Base-by-base conservation (phyloP, 2,888 invertebrate genomes). In the Cyclophora albipunctata region DNA sequence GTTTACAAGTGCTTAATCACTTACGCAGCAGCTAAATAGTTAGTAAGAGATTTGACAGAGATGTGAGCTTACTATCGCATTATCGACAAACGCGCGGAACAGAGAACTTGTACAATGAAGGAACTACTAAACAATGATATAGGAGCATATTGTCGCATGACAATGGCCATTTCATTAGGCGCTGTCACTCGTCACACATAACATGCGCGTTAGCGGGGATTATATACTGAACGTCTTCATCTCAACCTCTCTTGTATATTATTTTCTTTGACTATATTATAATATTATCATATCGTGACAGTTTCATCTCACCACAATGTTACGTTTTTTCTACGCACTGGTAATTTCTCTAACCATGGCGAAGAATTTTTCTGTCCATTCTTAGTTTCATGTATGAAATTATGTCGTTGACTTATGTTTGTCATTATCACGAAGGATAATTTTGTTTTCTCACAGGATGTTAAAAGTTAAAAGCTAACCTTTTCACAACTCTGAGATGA, bases 131-230 rank as follows among this genome's bases (percentile, higher is more conserved):
- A 55, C 46, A 52, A 57, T 53, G 44, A 49, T 50, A 47, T 49
- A 51, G 48, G 45, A 53, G 52, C 44, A 48, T 51, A 55, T 55
- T 53, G 49, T 50, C 45, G n/a, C 46, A 55, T 50, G 50, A 55
- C 45, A 52, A 60, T 60, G 46, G 59, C 53, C 49, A 53, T 59
- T 60, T 55, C 54, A 60, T 61, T 55, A 60, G 50, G 47, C 51
- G 34, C 45, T 47, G 45, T 50, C 51, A 55, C 55, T 7, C 42
- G 49, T 54, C 42, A 37, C 33, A 52, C 49, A 45, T 51, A 48
- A 50, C 45, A 50, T 46, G 48, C 51, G 48, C 51, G 53, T 53
- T 53, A 51, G 48, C 46, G 42, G 33, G 47, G 49, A 51, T 49
- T 51, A 47, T 51, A 48, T 51, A 34, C 48, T 49, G 34, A 47